phyloP scores from a whole-genome alignment of 2,113 vertebrate species.

The Varanus salvator region DNA sequence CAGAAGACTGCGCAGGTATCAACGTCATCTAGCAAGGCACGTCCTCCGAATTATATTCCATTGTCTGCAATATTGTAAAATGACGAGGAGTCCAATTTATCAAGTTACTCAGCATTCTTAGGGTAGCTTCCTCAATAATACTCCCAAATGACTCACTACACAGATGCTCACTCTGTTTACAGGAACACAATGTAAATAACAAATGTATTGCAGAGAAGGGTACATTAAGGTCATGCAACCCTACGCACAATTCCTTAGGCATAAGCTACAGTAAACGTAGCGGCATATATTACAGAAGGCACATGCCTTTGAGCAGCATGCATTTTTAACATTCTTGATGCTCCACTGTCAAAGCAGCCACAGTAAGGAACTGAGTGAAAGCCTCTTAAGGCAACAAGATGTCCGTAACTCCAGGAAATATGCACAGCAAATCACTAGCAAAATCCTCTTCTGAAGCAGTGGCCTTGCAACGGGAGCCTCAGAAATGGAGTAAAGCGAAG shows the following conservation, averaged over 20 bases:
- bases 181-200: neutral
- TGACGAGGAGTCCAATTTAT: neutral
- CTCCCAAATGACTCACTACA: neutral
- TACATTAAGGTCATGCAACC: neutral
- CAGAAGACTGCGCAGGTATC: too few relatives aligned
- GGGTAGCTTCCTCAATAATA: neutral
- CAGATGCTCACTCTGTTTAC: neutral
- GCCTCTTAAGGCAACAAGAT: neutral
- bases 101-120: neutral
- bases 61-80: neutral
- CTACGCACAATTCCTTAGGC: neutral
- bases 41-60: neutral
- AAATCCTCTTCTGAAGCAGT: neutral
- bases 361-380: neutral
- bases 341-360: neutral
- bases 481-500: slow-evolving; percentile 8
- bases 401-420: neutral
- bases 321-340: neutral
- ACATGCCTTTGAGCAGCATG: neutral
- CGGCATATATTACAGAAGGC: neutral
- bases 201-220: neutral
- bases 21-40: neutral
- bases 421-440: neutral
- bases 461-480: neutral
- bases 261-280: neutral